These are phyloP conservation scores for Remorina albescens DNA, from an alignment of 2,797 vertebrate genomes.

Conservation along the genomic window DNA sequence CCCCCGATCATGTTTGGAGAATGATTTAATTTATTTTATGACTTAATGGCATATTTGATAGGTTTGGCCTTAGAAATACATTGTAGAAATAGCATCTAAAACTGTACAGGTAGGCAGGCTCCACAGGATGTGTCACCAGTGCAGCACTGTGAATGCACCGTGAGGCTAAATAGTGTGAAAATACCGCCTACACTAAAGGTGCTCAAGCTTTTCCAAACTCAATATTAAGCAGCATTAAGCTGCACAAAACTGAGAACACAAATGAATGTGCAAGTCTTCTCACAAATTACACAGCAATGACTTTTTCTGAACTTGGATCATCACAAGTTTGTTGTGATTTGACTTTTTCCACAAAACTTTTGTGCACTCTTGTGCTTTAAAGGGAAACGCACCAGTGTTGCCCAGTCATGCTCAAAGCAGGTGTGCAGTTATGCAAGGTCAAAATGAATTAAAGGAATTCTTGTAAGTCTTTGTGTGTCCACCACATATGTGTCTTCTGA, in stretches of 20 bases:
- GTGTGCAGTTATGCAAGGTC: slow-evolving; percentile 63
- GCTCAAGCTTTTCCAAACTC: slow-evolving; percentile 28
- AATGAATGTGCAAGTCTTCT: slow-evolving; percentile 15
- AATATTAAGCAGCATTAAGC: slow-evolving; percentile 30
- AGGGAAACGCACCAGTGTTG: slow-evolving; percentile 14
- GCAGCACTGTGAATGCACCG: slow-evolving; percentile 24
- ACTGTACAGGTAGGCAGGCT: slow-evolving; percentile 22
- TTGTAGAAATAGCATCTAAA: slow-evolving; percentile 5
- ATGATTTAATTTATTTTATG: slow-evolving; percentile 12
- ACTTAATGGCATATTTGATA: slow-evolving; percentile 10
- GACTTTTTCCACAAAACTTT: slow-evolving; percentile 23
- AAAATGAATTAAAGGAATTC: slow-evolving; percentile 58
- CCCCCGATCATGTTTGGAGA: not conserved
- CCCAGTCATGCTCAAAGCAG: slow-evolving; percentile 55
- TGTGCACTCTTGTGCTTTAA: slow-evolving; percentile 19
- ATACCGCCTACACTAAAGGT: slow-evolving; percentile 24
- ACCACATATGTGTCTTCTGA: slow-evolving; percentile 20
- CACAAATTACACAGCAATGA: slow-evolving; percentile 7
- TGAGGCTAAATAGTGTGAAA: slow-evolving; percentile 43
- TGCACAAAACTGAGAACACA: slow-evolving; percentile 16
- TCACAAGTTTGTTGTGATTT: not conserved
- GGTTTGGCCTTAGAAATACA: slow-evolving; percentile 18
- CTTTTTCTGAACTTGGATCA: slow-evolving; percentile 5
- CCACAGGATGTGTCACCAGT: slow-evolving; percentile 43
- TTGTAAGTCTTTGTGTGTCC: slow-evolving; percentile 4